phyloP scores from a whole-genome alignment of 2,888 invertebrate genomes.

The Synergus japonicus region DNA sequence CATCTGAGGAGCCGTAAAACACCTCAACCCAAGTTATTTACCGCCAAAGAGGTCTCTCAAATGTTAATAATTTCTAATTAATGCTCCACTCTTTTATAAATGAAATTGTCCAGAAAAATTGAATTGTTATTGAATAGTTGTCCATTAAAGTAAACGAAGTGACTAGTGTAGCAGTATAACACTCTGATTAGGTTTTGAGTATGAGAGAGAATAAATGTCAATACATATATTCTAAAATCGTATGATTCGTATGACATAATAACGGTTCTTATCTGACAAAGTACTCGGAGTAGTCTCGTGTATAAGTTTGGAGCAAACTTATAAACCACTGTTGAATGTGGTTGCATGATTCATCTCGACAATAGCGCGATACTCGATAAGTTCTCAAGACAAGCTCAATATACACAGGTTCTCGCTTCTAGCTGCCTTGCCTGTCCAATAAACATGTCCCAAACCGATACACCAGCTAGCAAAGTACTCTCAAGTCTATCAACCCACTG shows the following conservation, averaged over 20 bases:
- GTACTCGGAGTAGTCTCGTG: background rate
- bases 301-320: slow-evolving; percentile 5
- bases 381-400: slow-evolving; percentile 31
- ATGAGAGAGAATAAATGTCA: background rate
- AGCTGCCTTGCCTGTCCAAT: slow-evolving; percentile 24
- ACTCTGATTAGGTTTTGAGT: background rate
- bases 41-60: background rate
- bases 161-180: background rate
- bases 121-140: too few species aligned
- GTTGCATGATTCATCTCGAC: slow-evolving; percentile 7
- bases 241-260: background rate
- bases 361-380: slow-evolving; percentile 24
- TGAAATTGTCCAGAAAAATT: too few species aligned
- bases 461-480: background rate
- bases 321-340: background rate
- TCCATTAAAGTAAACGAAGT: too few species aligned
- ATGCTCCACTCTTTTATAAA: background rate
- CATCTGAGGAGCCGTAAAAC: background rate
- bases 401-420: slow-evolving; percentile 21
- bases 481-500: slow-evolving; percentile 12
- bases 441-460: slow-evolving; percentile 19
- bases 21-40: background rate
- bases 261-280: slow-evolving; percentile 6
- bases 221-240: background rate
- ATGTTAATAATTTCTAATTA: background rate